Base-by-base conservation (phyloP, 2,888 invertebrate genomes). In the Galeruca laticollis region DNA sequence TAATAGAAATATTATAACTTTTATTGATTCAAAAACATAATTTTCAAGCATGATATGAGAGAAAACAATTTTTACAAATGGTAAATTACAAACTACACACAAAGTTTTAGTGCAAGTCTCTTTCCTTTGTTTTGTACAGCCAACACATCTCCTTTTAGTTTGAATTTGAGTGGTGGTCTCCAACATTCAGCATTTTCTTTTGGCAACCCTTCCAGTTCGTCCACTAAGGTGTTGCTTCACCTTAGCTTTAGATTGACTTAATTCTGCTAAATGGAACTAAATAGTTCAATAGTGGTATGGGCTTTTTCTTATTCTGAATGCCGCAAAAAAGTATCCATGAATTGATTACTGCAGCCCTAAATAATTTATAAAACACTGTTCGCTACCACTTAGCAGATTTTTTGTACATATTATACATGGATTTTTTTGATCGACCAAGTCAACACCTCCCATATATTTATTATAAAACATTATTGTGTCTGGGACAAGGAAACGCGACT, bases 21-120 rank as follows among this genome's bases (percentile, higher is more conserved):
- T 40, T 20, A n/a, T n/a, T n/a, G n/a, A 21, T 37, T 11, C 6
- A 40, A 11, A 60, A 60, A 60, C 43, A 52, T 52, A 20, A 52
- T 31, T 21, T 40, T 40, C 40, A 60, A 21, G 60, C 43, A 60
- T 40, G 40, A n/a, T 60, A 40, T 40, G n/a, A 11, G 43, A 60
- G 60, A 63, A 63, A 52, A 63, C 35, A 51, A n/a, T 51, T 33
- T n/a, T 61, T 37, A 26, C 63, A 63, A 15, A 37, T 31, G 56
- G 52, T 54, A 33, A 6, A 33, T 61, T 54, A 35, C 63, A 63
- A 35, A 37, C n/a, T n/a, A n/a, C n/a, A n/a, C n/a, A n/a, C n/a
- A n/a, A n/a, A n/a, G n/a, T n/a, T n/a, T n/a, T n/a, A n/a, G n/a
- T n/a, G n/a, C n/a, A n/a, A n/a, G n/a, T n/a, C n/a, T 62, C 62